phyloP scores from a whole-genome alignment of 2,797 vertebrate species.

The Acanthornis magna region DNA sequence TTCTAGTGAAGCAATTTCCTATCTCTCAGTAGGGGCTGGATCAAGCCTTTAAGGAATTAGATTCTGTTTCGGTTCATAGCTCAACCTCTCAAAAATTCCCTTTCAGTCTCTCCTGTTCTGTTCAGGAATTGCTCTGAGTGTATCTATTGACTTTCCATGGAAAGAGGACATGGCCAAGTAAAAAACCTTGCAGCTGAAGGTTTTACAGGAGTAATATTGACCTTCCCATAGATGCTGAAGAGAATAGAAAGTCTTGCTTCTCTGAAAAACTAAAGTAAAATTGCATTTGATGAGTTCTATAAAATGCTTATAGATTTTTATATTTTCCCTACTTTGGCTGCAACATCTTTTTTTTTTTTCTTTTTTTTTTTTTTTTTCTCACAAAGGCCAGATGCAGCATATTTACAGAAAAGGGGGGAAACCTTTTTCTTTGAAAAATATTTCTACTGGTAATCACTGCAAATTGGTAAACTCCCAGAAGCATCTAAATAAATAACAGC shows the following conservation, averaged over 20 bases:
- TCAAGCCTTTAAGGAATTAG: neutral
- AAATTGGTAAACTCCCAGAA: conserved; percentile 17
- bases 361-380: neutral
- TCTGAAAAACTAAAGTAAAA: conserved; percentile 16
- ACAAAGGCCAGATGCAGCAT: neutral
- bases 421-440: neutral
- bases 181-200: neutral
- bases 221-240: neutral
- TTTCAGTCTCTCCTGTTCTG: neutral
- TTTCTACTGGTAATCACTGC: neutral
- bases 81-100: neutral
- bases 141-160: conserved; percentile 8
- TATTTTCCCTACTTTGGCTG: neutral
- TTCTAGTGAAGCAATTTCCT: neutral
- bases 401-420: neutral
- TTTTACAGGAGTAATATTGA: conserved; percentile 21
- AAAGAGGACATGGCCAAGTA: neutral
- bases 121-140: conserved; percentile 6
- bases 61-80: neutral
- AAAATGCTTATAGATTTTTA: conserved; percentile 51
- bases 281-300: conserved; percentile 44
- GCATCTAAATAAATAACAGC: conserved; percentile 36
- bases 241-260: neutral
- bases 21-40: neutral
- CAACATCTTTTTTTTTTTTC: neutral